phyloP scores from a whole-genome alignment of 2,113 vertebrate species.

The Leucoraja erinaceus region DNA sequence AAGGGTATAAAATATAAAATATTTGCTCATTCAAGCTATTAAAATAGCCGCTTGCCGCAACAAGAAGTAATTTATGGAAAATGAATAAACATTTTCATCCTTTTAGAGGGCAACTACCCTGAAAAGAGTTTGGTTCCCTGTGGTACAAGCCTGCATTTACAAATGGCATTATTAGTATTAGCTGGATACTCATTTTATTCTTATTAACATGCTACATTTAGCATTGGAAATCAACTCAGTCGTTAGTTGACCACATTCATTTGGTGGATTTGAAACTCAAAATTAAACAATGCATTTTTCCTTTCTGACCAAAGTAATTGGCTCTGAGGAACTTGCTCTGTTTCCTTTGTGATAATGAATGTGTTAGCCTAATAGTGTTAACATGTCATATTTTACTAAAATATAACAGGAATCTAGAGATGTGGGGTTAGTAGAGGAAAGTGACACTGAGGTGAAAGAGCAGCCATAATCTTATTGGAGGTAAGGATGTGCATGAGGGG shows the following conservation, averaged over 20 bases:
- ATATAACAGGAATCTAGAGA: neutral
- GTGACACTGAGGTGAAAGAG: no score
- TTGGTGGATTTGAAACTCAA: slow-evolving; percentile 5
- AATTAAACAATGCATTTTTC: neutral
- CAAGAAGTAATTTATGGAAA: slow-evolving; percentile 14
- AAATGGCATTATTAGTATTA: slow-evolving; percentile 2
- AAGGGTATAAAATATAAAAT: neutral
- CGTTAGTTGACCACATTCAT: neutral
- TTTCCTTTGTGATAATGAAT: neutral
- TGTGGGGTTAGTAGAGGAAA: no score
- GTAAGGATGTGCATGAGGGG: no score
- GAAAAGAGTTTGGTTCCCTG: slow-evolving; percentile 11
- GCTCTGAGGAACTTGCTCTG: neutral
- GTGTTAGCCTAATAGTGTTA: neutral
- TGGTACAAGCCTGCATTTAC: slow-evolving; percentile 18
- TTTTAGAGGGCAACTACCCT: slow-evolving; percentile 22
- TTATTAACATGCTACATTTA: neutral
- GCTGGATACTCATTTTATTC: slow-evolving; percentile 18
- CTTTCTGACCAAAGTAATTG: neutral
- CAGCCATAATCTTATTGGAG: no score
- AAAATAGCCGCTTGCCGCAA: neutral
- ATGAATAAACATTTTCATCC: slow-evolving; percentile 29
- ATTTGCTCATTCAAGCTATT: neutral
- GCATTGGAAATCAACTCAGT: neutral
- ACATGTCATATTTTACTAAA: slow-evolving; percentile 21